These are phyloP conservation scores for Datnioides undecimradiatus DNA, from an alignment of 2,113 vertebrate species.

Conservation along the genomic window DNA sequence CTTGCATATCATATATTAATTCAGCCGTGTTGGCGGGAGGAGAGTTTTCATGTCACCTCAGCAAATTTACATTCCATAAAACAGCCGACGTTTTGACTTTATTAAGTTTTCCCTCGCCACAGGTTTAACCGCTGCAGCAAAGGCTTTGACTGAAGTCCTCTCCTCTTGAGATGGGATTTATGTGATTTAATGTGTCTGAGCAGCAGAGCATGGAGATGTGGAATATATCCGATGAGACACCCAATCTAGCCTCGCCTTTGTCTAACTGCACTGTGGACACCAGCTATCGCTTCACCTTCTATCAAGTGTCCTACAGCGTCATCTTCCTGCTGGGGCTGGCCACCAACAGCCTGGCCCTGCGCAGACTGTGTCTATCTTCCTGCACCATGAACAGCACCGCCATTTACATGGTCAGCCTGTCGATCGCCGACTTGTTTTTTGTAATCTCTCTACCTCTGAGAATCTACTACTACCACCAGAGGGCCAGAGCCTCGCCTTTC, in stretches of 20 bases:
- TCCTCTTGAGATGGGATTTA: no score
- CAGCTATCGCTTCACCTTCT: constrained; percentile 81
- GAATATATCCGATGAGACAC: constrained; percentile 62
- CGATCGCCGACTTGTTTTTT: constrained; percentile 78
- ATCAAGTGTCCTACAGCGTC: constrained; percentile 81
- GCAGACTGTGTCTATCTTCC: constrained; percentile 61
- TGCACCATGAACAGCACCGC: constrained; percentile 73
- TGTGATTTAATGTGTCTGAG: not conserved
- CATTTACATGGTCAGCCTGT: constrained; percentile 80
- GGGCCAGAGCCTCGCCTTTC: constrained; percentile 28
- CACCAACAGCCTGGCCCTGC: constrained; percentile 77
- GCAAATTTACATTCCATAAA: constrained; percentile 71
- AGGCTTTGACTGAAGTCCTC: no score
- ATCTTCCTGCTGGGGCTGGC: constrained; percentile 80
- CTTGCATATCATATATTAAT: constrained; percentile 47
- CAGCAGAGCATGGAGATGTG: constrained; percentile 66
- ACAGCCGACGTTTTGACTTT: constrained; percentile 1
- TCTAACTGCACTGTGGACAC: constrained; percentile 80
- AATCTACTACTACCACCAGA: constrained; percentile 81
- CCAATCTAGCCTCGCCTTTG: not conserved
- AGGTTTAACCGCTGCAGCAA: constrained; percentile 35
- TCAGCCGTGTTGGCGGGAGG: constrained; percentile 8
- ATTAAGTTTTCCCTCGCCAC: constrained; percentile 43
- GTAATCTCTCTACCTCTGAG: constrained; percentile 81
- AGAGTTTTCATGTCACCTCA: constrained; percentile 10